Percentiles rank a stretch among this genome's conserved stretches.
Evolutionary conservation across 1,140 invertebrate genomes (phyloP).

Genomic region (Drosophila prosaltans): DNA sequence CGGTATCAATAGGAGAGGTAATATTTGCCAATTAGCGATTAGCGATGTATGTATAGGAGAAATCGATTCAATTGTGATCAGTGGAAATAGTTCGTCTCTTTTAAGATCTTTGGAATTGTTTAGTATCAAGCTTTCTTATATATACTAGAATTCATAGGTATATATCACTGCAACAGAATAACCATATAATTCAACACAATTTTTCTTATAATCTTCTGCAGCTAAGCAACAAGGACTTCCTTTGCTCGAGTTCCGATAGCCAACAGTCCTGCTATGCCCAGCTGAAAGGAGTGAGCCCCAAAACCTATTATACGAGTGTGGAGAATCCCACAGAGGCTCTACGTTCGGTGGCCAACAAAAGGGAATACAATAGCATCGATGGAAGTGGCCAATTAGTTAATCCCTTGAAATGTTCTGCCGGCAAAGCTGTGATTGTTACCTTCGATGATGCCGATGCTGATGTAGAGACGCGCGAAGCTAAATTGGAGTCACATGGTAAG

Average conservation of each 20-base stretch:
- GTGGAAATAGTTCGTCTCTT: too few relatives aligned
- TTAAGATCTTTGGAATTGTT: too few relatives aligned
- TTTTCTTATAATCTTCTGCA: slow-evolving; percentile 2
- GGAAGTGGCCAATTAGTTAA: slow-evolving; percentile 56
- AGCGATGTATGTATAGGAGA: too few relatives aligned
- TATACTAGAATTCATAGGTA: too few relatives aligned
- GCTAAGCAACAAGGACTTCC: slow-evolving; percentile 70
- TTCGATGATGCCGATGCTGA: slow-evolving; percentile 82
- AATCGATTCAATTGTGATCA: too few relatives aligned
- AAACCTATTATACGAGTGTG: slow-evolving; percentile 76
- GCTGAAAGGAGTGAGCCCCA: slow-evolving; percentile 62
- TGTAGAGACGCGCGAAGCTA: slow-evolving; percentile 71
- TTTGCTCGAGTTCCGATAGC: slow-evolving; percentile 57
- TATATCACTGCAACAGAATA: background rate
- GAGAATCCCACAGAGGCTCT: slow-evolving; percentile 73
- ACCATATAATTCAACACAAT: background rate
- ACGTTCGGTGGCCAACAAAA: slow-evolving; percentile 48
- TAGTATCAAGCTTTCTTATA: too few relatives aligned
- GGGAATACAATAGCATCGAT: slow-evolving; percentile 65
- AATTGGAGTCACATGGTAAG: slow-evolving; percentile 83
- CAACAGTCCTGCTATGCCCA: slow-evolving; percentile 71
- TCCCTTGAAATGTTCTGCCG: slow-evolving; percentile 61
- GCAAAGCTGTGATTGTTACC: slow-evolving; percentile 74
- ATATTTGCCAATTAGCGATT: too few relatives aligned
- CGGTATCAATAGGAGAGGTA: too few relatives aligned